Conservation (phyloP, 2,888 invertebrate genomes). For the Malthinus flaveolus region DNA sequence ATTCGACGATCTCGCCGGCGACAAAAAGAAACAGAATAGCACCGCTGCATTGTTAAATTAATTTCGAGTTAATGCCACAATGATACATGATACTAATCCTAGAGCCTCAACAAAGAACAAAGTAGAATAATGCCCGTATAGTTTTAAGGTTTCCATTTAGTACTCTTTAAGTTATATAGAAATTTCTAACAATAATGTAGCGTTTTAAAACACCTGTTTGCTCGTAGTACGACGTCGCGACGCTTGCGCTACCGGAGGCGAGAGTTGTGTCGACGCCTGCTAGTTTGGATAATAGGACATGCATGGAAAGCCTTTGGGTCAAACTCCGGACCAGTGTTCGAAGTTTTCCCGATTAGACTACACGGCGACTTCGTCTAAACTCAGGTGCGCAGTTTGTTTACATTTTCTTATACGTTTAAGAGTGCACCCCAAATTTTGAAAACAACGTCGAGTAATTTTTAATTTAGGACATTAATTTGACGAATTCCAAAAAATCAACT, state of each 20-base stretch:
- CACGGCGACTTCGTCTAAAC: slow-evolving; percentile 14
- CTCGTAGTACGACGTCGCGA: slow-evolving; percentile 14
- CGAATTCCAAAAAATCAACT: no score
- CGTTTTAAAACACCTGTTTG: slow-evolving; percentile 22
- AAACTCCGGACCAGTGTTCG: slow-evolving; percentile 22
- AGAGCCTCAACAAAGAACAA: no score
- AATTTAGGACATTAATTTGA: no score
- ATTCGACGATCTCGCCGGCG: no score
- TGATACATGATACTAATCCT: no score
- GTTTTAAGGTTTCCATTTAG: no score
- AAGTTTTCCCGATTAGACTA: slow-evolving; percentile 19
- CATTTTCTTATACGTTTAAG: slow-evolving; percentile 14
- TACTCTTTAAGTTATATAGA: no score
- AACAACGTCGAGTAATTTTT: neutral
- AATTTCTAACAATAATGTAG: no score
- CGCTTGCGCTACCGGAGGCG: slow-evolving; percentile 15
- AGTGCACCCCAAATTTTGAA: neutral
- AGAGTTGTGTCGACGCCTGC: slow-evolving; percentile 24
- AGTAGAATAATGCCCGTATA: no score
- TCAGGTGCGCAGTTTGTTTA: slow-evolving; percentile 17
- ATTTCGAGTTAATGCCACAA: no score
- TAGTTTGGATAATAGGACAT: slow-evolving; percentile 18
- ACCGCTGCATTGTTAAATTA: no score
- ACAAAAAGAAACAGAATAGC: no score
- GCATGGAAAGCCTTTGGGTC: slow-evolving; percentile 19